Base-by-base conservation (phyloP, 2,888 invertebrate species). In the Scotopteryx bipunctaria region DNA sequence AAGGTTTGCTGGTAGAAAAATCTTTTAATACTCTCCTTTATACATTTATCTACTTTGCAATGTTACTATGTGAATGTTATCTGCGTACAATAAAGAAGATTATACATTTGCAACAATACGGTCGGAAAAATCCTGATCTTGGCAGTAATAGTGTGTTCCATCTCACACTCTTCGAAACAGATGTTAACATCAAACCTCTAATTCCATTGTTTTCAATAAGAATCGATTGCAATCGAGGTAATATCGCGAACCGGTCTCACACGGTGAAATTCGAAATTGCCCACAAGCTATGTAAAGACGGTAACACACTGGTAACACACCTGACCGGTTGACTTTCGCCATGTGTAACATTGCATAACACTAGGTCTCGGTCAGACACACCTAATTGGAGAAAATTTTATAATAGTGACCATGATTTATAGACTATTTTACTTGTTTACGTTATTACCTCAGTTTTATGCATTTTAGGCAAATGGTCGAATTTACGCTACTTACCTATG, bases 361-460 rank as follows among this genome's bases (percentile, higher is more conserved):
- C 64, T 64, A 79, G 86, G 85, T 85, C 86, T 86, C 75, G 86
- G 85, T 76, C 86, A 82, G 53, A 78, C 78, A 78, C 66, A 61
- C 55, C 52, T 49, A 56, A 54, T 54, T 50, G 48, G 71, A 67
- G 73, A 76, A 71, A 71, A 68, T 72, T 67, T 53, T 27, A 50
- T 25, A 25, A 56, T 57, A 58, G 46, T 56, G 63, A 25, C 38
- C 27, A 23, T 71, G 69, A 72, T 59, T 62, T 55, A 64, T 50
- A 35, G 53, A 9, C n/a, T n/a, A 25, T 13, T 32, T 8, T n/a
- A n/a, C 8, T 6, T 29, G 16, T 33, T 25, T 36, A 27, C 29
- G 13, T 8, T 14, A 16, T 14, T 15, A 14, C 1, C 14, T 5
- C 23, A 0, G 25, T 38, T 11, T 37, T 38, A 23, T 14, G 23